Percentiles rank a stretch among this genome's conserved stretches.
Evolutionary conservation across 2,888 invertebrate genomes (phyloP).

Genomic region (Tenthredo scrophulariae): DNA sequence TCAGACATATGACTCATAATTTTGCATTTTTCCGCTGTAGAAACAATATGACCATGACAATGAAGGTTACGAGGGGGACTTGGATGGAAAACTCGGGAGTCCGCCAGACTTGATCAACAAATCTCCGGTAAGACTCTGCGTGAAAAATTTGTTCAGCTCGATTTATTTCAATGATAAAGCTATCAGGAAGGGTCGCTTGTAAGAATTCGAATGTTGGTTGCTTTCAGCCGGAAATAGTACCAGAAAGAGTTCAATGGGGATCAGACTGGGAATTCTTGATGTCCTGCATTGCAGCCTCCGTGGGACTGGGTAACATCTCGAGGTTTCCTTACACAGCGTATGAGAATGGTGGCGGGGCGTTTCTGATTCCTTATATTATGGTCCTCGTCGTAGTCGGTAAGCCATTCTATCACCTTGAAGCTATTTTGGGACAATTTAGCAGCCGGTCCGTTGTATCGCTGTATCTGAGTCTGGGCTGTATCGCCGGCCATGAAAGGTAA

Average conservation of each 20-base stretch:
- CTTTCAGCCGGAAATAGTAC: background rate
- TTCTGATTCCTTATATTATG: slow-evolving; percentile 84
- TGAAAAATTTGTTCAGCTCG: background rate
- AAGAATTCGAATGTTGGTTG: background rate
- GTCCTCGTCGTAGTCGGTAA: slow-evolving; percentile 85
- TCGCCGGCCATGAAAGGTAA: slow-evolving; percentile 90
- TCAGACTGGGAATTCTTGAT: slow-evolving; percentile 84
- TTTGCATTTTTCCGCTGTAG: slow-evolving; percentile 56
- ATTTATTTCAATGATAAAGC: background rate
- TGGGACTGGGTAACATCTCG: slow-evolving; percentile 86
- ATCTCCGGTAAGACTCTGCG: slow-evolving; percentile 11
- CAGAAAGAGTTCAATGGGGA: slow-evolving; percentile 79
- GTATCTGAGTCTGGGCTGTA: slow-evolving; percentile 83
- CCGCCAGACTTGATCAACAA: background rate
- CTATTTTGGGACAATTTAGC: slow-evolving; percentile 90
- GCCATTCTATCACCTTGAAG: slow-evolving; percentile 92
- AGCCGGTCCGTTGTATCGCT: slow-evolving; percentile 86
- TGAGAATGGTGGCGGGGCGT: slow-evolving; percentile 85
- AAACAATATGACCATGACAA: slow-evolving; percentile 62
- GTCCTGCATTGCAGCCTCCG: slow-evolving; percentile 84
- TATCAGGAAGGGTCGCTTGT: background rate
- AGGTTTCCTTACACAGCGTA: slow-evolving; percentile 84
- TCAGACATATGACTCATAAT: background rate
- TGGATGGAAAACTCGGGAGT: background rate
- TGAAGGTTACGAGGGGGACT: slow-evolving; percentile 62